Base-by-base conservation (phyloP, 2,888 invertebrate genomes). In the Leucania comma region DNA sequence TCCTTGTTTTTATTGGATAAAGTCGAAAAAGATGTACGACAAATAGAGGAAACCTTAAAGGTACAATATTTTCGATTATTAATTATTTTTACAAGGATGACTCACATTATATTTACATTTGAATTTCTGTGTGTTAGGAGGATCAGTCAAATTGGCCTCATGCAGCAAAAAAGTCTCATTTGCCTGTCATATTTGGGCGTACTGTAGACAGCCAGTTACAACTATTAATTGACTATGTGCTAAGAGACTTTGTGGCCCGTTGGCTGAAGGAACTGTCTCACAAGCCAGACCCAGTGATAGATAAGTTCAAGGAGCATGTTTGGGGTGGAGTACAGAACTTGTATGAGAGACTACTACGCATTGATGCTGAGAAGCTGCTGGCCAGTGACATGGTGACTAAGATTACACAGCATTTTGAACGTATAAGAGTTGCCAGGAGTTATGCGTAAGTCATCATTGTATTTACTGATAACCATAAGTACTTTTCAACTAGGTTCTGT, bases 201-300 rank as follows among this genome's bases (percentile, higher is more conserved):
- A 98, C 98, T 72, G 98, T 99, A 50, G 99, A 99, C 89, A 97
- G 97, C 85, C 97, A 98, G 80, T 92, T 99, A 35, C 98, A 98
- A 87, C 98, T 98, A 90, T 96, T 99, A 53, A 96, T 98, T 82
- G 98, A 98, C 90, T 97, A 98, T 90, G 95, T 97, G 50, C 95
- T 98, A 54, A 96, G 98, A 86, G 98, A 99, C 91, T 98, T 98
- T 94, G 96, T 99, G 74, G 95, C 97, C 35, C 96, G 96, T 65
- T 98, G 98, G 98, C 94, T 98, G 58, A 97, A 96, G 54, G 97
- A 97, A 77, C 93, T 98, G n/a, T 96, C 97, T 9, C 97, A 97
- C 72, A 97, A 97, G 86, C 97, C 97, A 0, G 97, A 97, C 78
- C 95, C 97, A 60, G 96, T 97, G 64, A 96, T 96, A 76, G 97